Percentiles rank a stretch among this genome's conserved stretches.
phyloP scores from a whole-genome alignment of 2,113 vertebrate species.

The Heterocephalus glaber region DNA sequence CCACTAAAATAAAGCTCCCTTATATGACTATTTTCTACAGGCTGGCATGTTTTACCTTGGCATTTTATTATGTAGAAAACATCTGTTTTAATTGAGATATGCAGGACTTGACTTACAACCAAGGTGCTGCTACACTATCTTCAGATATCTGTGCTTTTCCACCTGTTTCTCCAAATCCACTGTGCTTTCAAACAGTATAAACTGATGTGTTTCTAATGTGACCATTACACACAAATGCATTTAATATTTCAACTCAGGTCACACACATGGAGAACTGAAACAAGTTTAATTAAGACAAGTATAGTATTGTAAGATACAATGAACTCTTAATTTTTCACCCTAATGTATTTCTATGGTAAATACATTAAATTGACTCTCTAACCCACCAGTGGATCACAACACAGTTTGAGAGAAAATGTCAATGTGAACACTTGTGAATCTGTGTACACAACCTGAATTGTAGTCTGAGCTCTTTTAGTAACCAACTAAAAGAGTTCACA shows the following conservation, averaged over 20 bases:
- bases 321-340: not conserved
- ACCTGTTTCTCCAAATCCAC: not conserved
- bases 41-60: not conserved
- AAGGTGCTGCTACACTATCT: not conserved
- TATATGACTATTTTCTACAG: not conserved
- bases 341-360: not conserved
- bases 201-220: not conserved
- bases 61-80: not conserved
- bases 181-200: not conserved
- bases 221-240: not conserved
- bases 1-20: not conserved
- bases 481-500: not conserved
- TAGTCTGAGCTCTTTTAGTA: not conserved
- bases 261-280: not conserved
- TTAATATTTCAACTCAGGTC: not conserved
- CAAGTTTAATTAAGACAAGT: not conserved
- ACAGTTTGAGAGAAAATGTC: not conserved
- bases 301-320: not conserved
- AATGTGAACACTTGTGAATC: not conserved
- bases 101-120: not conserved
- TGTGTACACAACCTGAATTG: not conserved
- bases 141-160: not conserved
- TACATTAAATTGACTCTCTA: not conserved
- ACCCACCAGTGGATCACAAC: not conserved
- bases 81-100: not conserved